A percentile compares a stretch with the other conserved stretches of the same genome.
Conservation (phyloP, 2,113 vertebrate genomes). For the Chloropsis hardwickii region DNA sequence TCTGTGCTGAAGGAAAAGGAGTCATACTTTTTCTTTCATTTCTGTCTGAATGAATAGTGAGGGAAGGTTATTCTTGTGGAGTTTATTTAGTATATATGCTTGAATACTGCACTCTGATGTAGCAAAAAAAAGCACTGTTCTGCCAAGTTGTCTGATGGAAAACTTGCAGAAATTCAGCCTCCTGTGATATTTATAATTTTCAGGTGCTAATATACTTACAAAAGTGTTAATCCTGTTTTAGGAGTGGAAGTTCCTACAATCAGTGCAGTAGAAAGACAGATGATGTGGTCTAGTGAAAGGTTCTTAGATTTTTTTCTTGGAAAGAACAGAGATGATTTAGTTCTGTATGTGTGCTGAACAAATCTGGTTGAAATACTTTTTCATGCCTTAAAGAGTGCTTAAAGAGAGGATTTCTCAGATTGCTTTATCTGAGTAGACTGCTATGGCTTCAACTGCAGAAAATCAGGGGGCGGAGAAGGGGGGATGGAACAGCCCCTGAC, state of each 20-base stretch:
- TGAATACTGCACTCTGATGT: background rate
- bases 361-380: background rate
- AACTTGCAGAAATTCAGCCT: background rate
- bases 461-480: background rate
- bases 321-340: background rate
- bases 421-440: rapidly evolving
- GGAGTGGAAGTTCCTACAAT: background rate
- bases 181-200: background rate
- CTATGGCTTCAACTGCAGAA: background rate
- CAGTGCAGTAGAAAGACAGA: background rate
- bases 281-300: background rate
- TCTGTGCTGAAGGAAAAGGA: background rate
- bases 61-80: background rate
- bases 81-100: background rate
- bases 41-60: background rate
- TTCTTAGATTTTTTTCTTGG: background rate
- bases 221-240: background rate
- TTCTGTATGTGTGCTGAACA: background rate
- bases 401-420: background rate
- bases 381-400: background rate
- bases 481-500: background rate
- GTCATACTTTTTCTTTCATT: background rate
- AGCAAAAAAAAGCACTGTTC: background rate
- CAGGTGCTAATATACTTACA: background rate
- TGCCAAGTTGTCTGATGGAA: background rate